Evolutionary conservation across 2,888 invertebrate species (phyloP), one percentile per base, ranked within the genome.

Genomic region (Yponomeuta cagnagella): DNA sequence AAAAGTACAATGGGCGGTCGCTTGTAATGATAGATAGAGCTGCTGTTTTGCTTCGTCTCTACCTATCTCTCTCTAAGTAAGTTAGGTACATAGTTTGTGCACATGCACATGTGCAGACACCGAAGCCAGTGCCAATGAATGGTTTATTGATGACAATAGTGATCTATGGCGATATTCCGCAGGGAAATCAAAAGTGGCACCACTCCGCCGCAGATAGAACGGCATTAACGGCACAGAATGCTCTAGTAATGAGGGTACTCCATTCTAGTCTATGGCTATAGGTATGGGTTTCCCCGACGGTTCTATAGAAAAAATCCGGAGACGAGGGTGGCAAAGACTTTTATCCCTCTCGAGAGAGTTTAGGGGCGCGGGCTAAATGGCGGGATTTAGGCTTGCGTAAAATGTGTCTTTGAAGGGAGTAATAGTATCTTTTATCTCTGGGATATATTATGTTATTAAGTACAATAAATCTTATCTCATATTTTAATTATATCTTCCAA

Each of bases 251-350:
- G 52, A 58, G 52, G 52, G 52, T 58, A 58, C 52, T 58, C 52
- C 52, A 58, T 58, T 58, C 52, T 15, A 2, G 15, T 15, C 12
- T 58, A 15, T 58, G 52, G 52, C 12, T 58, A 58, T 58, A 58
- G 52, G 15, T 15, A 15, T 12, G 15, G 10, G 2, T 58, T 9
- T 58, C 2, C 15, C 15, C 52, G 52, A 12, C 12, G 52, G 52
- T 58, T 58, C 1, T 58, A 58, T 58, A 58, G 15, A 58, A 58
- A 58, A 58, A 58, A 58, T 58, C 52, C 52, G 4, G 52, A 58
- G 52, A 58, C 52, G 52, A 58, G 52, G 52, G 52, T 58, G 52
- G 52, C 52, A 58, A 58, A 58, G 52, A 58, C 52, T 58, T 43
- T 58, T 58, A 58, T 58, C 52, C 52, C 52, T 58, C 52, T 58